phyloP scores from a whole-genome alignment of 2,113 vertebrate species.

The Cercocebus atys region DNA sequence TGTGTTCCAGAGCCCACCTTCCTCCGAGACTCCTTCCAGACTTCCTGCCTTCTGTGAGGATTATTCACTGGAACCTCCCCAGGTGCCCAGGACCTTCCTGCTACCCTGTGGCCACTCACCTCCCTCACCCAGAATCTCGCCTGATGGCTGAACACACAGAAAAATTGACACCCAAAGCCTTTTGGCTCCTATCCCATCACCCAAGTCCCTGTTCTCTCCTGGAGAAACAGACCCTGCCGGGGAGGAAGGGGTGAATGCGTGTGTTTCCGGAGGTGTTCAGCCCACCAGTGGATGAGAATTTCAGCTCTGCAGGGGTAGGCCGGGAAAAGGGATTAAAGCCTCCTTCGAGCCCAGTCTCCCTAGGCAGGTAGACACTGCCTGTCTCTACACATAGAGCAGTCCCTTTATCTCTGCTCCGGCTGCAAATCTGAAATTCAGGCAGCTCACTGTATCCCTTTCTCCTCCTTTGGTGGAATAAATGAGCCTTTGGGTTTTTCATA shows the following conservation, averaged over 20 bases:
- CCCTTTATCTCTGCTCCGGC: background rate
- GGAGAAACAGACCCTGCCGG: background rate
- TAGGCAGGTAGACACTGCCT: background rate
- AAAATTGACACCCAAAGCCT: too few species aligned
- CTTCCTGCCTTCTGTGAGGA: background rate
- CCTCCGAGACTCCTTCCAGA: background rate
- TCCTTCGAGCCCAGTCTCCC: background rate
- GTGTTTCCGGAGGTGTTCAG: background rate
- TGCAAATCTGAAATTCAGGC: background rate
- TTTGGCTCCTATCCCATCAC: background rate
- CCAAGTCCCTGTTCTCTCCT: background rate
- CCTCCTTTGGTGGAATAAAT: background rate
- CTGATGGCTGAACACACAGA: background rate
- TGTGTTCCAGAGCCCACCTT: background rate
- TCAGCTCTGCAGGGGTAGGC: background rate
- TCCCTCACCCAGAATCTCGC: background rate
- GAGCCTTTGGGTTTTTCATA: background rate
- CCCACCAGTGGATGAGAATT: background rate
- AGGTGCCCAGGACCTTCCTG: background rate
- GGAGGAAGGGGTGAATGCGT: accelerated
- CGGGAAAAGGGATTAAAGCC: accelerated
- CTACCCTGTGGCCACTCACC: background rate
- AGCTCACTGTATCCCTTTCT: background rate
- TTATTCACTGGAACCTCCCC: background rate
- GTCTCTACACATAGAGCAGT: background rate